A percentile compares a stretch with the other conserved stretches of the same genome.
These are phyloP conservation scores for Mormyrops attenuatus DNA, from an alignment of 2,797 vertebrate species.

Conservation along the genomic window DNA sequence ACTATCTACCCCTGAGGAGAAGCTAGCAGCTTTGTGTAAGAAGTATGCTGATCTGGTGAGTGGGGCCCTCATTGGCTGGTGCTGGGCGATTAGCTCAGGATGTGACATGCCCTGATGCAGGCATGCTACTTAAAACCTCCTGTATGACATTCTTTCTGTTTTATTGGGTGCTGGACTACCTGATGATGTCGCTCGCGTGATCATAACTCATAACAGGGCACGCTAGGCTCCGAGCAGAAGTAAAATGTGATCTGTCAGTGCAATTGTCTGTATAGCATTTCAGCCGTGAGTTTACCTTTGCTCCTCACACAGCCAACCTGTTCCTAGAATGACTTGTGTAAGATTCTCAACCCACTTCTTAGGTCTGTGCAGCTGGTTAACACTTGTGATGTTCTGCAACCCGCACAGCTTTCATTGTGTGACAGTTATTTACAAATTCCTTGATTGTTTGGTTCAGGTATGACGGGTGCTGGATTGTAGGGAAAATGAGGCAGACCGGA, in stretches of 20 bases:
- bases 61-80: constrained; percentile 1
- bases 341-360: too few species aligned
- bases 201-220: neutral
- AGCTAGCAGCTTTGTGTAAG: constrained; percentile 95
- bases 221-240: neutral
- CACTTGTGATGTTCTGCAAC: neutral
- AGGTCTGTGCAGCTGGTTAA: too few species aligned
- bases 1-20: constrained; percentile 89
- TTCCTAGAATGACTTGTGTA: too few species aligned
- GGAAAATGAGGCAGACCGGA: neutral
- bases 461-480: neutral
- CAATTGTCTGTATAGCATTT: neutral
- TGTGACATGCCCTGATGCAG: neutral
- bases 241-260: neutral
- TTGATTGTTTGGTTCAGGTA: neutral
- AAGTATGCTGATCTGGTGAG: constrained; percentile 95
- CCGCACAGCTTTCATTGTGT: neutral
- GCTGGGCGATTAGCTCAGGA: neutral
- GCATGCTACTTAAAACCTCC: neutral
- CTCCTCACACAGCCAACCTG: neutral
- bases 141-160: neutral
- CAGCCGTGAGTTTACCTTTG: neutral
- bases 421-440: neutral
- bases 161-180: neutral
- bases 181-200: neutral